Evolutionary conservation across 2,797 vertebrate genomes (phyloP), one percentile per base, ranked within the genome.

Genomic region (Gobio occitaniae): DNA sequence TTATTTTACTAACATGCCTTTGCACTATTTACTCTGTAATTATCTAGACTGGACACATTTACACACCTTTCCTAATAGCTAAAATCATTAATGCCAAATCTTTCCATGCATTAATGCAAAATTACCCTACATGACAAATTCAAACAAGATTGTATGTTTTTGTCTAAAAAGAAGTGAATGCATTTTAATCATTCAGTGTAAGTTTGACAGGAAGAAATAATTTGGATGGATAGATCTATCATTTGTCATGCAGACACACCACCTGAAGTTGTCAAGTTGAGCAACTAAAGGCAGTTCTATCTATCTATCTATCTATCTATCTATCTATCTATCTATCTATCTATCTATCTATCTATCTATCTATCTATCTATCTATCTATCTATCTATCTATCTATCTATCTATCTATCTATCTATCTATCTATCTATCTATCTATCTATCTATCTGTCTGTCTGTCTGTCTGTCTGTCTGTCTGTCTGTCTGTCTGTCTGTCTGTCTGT

Each of bases 181-280:
- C 21, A 77, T 77, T 77, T 76, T 44, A 61, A 77, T 77, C 75
- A 61, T 16, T 77, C 54, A 16, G 21, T 77, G 21, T 59, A 10
- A 59, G 38, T 78, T 59, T 61, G 50, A 81, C 36, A 29, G 16
- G 2, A 59, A 47, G 16, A 77, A 61, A 78, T 78, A 25, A 61
- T 78, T 59, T 56, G 47, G 50, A 71, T 32, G 2, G 29, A 77
- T 41, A 16, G 32, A 61, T 61, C 13, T 78, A 16, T 41, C 19
- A 77, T 77, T 77, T 77, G 19, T 77, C 52, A 76, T 41, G 17
- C 10, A 56, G 19, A 76, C 52, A 56, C 19, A 76, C 61, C 11
- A 15, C 29, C 50, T 54, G 2, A 4, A 36, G 50, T 12, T 36
- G 17, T 52, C 29, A 38, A 38, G 4, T 38, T 29, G n/a, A 17